These are phyloP conservation scores for Porites cylindrica DNA, from an alignment of 92 coral and sea anemone species.

Conservation along the genomic window DNA sequence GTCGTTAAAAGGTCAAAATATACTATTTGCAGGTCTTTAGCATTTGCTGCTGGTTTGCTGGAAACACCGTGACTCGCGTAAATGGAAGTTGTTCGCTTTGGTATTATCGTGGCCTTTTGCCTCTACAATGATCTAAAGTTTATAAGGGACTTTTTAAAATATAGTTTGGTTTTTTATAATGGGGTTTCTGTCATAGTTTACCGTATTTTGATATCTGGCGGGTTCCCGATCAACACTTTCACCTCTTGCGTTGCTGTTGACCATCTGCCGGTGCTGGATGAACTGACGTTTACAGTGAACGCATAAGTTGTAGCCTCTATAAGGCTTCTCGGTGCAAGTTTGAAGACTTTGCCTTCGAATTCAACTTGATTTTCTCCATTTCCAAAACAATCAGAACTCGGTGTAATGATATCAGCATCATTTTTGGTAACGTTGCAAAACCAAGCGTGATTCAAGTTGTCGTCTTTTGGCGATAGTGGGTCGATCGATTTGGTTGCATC, in stretches of 20 bases:
- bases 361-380: constrained; percentile 69
- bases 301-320: constrained; percentile 72
- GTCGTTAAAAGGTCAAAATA: no score
- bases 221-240: constrained; percentile 71
- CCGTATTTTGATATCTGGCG: constrained; percentile 82
- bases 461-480: constrained; percentile 53
- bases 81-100: no score
- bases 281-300: constrained; percentile 78
- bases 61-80: no score
- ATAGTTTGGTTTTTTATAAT: not conserved
- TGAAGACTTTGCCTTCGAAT: constrained; percentile 48
- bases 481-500: constrained; percentile 84
- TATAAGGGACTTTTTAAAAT: no score
- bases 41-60: no score
- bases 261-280: constrained; percentile 47
- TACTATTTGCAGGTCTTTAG: no score
- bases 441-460: constrained; percentile 70
- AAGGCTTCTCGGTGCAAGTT: constrained; percentile 69
- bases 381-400: constrained; percentile 91
- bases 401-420: not conserved
- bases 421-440: constrained; percentile 54
- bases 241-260: constrained; percentile 70
- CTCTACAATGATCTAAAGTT: no score
- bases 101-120: no score
- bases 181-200: constrained; percentile 10